Conservation (phyloP, 2,888 invertebrate genomes). For the Euphydryas editha region DNA sequence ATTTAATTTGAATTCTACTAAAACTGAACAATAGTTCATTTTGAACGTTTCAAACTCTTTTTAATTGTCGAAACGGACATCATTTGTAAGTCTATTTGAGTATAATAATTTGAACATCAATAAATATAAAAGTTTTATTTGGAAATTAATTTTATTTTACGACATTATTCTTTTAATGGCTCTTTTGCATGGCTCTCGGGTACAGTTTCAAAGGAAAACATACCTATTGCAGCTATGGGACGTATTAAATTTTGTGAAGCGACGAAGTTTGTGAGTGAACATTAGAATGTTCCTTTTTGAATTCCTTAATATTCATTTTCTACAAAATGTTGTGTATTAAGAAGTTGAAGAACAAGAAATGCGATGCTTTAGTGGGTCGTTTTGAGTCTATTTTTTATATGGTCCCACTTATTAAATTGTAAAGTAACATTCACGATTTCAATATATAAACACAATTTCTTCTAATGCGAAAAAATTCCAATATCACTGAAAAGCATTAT, state of each 20-base stretch:
- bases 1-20: background rate
- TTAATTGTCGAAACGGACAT: background rate
- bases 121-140: constrained; percentile 51
- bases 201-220: constrained; percentile 68
- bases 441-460: too few species aligned
- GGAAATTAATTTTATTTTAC: constrained; percentile 64
- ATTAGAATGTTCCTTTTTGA: constrained; percentile 54
- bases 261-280: constrained; percentile 61
- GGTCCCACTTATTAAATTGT: too few species aligned
- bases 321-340: constrained; percentile 29
- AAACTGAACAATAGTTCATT: background rate
- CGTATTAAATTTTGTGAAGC: constrained; percentile 71
- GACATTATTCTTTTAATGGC: constrained; percentile 71
- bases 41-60: background rate
- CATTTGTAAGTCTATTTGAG: constrained; percentile 11
- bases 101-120: constrained; percentile 24
- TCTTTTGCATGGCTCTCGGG: constrained; percentile 64
- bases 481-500: too few species aligned
- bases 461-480: too few species aligned
- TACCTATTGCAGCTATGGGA: constrained; percentile 75
- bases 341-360: background rate
- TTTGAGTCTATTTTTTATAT: background rate
- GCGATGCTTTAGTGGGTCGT: background rate
- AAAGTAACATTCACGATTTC: too few species aligned
- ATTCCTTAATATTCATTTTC: constrained; percentile 35